Conservation (phyloP, 2,113 vertebrate species). For the Sialia sialis region DNA sequence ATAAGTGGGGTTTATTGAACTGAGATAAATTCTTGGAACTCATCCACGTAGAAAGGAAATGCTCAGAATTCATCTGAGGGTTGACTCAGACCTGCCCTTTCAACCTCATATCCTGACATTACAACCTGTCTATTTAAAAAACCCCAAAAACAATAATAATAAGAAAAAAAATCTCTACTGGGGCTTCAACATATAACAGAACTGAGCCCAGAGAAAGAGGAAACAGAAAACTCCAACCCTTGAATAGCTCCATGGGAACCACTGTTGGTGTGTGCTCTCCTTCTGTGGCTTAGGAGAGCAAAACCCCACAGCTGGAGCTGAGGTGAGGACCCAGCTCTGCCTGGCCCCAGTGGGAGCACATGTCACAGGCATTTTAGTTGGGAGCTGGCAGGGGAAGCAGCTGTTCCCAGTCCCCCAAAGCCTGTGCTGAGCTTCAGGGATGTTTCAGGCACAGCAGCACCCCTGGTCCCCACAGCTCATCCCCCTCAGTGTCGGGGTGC, state of each 20-base stretch:
- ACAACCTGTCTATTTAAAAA: not conserved
- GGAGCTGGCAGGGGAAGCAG: not conserved
- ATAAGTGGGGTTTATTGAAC: slow-evolving; percentile 45
- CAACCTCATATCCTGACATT: slow-evolving; percentile 23
- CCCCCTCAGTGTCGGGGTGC: not conserved
- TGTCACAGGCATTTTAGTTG: rapidly evolving
- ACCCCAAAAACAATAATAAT: not conserved
- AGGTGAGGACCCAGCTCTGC: not conserved
- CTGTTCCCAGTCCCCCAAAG: not conserved
- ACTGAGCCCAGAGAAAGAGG: not conserved
- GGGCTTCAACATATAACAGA: not conserved
- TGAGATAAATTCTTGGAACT: slow-evolving; percentile 28
- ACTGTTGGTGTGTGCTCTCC: not conserved
- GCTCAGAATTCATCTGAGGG: slow-evolving; percentile 20
- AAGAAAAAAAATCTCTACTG: not conserved
- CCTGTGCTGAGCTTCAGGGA: not conserved
- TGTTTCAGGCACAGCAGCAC: not conserved
- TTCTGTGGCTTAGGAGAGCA: not conserved
- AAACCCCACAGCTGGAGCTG: not conserved
- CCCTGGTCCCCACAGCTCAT: not conserved
- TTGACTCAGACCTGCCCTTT: slow-evolving; percentile 43
- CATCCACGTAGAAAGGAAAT: slow-evolving; percentile 38
- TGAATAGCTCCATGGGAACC: not conserved
- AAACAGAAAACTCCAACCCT: not conserved
- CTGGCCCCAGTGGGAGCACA: not conserved